phyloP scores from a whole-genome alignment of 1,140 invertebrate genomes.

The Chelonus insularis region DNA sequence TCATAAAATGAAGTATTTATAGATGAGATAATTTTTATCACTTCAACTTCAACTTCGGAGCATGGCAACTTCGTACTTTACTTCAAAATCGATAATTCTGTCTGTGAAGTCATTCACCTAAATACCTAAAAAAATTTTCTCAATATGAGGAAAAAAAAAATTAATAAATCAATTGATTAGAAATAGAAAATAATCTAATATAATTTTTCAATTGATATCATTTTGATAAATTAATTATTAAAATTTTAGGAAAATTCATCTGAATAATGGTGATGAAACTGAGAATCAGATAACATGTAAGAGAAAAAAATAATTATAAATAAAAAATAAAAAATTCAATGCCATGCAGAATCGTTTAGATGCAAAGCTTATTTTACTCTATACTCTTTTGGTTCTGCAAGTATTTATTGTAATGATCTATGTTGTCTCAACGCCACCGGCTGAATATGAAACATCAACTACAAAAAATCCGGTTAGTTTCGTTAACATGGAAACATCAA shows the following conservation, averaged over 20 bases:
- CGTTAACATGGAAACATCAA: constrained; percentile 42
- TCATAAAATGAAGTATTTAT: too few relatives aligned
- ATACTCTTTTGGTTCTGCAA: constrained; percentile 54
- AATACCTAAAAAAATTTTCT: too few relatives aligned
- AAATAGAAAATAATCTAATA: background rate
- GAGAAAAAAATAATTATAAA: constrained; percentile 8
- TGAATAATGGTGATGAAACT: background rate
- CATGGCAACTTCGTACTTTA: constrained; percentile 21
- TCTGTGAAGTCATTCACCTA: constrained; percentile 17
- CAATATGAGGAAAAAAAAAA: too few relatives aligned
- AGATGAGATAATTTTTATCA: too few relatives aligned
- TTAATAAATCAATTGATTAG: too few relatives aligned
- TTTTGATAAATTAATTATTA: too few relatives aligned
- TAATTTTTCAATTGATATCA: background rate
- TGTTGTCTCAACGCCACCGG: constrained; percentile 51
- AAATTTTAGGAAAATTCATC: background rate
- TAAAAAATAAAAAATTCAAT: constrained; percentile 33
- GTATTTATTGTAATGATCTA: constrained; percentile 57
- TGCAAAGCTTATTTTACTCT: constrained; percentile 53
- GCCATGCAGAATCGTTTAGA: constrained; percentile 55
- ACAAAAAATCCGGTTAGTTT: constrained; percentile 49
- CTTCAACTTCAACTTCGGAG: constrained; percentile 27
- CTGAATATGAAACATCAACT: constrained; percentile 40
- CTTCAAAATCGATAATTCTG: constrained; percentile 21
- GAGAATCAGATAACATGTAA: constrained; percentile 2